Conservation (phyloP, 2,888 invertebrate species). For the Drosophila anomalata region DNA sequence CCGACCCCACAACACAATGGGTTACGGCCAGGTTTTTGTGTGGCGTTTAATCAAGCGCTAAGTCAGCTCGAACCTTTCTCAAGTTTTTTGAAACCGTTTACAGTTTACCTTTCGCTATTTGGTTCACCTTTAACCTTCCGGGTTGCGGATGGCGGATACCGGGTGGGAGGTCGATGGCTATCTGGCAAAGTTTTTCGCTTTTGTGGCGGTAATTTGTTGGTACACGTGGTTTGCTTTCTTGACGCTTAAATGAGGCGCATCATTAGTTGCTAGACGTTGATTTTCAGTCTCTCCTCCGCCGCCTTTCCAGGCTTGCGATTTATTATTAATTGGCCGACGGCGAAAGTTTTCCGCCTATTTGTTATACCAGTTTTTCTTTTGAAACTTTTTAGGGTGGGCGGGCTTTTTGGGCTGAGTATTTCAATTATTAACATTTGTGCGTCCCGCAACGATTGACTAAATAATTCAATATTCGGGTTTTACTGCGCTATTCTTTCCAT, state of each 20-base stretch:
- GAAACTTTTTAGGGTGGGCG: slow-evolving; percentile 25
- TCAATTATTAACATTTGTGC: slow-evolving; percentile 78
- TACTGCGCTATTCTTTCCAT: slow-evolving; percentile 46
- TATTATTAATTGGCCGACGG: slow-evolving; percentile 71
- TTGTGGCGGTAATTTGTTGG: slow-evolving; percentile 73
- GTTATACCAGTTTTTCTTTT: slow-evolving; percentile 40
- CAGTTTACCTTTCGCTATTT: slow-evolving; percentile 39
- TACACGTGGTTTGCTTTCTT: slow-evolving; percentile 62
- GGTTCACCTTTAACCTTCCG: slow-evolving; percentile 57
- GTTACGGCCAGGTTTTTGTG: slow-evolving; percentile 22
- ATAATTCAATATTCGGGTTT: slow-evolving; percentile 66
- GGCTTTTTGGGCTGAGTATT: slow-evolving; percentile 51
- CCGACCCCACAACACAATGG: slow-evolving; percentile 27
- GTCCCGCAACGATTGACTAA: slow-evolving; percentile 51
- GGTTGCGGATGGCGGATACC: background rate
- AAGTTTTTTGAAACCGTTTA: slow-evolving; percentile 28
- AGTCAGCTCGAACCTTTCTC: slow-evolving; percentile 45
- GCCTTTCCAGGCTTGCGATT: slow-evolving; percentile 48
- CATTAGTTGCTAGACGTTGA: slow-evolving; percentile 62
- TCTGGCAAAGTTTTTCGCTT: slow-evolving; percentile 55
- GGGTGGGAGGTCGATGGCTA: slow-evolving; percentile 24
- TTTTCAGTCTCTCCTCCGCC: slow-evolving; percentile 29
- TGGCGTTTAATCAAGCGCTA: slow-evolving; percentile 70
- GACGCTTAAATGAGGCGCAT: slow-evolving; percentile 60
- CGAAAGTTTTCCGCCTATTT: slow-evolving; percentile 63